Evolutionary conservation across 2,888 invertebrate genomes (phyloP).

Genomic region (Drosophila paracracens): DNA sequence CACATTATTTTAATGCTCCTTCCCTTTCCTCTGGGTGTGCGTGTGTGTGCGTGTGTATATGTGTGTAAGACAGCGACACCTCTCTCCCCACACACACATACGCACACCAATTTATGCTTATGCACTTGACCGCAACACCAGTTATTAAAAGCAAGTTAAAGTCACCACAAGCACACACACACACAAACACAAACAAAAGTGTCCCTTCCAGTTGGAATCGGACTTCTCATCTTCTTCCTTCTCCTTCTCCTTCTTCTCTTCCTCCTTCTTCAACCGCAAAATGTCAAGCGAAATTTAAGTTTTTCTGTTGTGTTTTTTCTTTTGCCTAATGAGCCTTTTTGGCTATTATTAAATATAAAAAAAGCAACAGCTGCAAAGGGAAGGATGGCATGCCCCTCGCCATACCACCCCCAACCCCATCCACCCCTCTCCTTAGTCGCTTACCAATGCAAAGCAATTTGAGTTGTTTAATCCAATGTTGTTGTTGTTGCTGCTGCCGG

Average conservation of each 20-base stretch:
- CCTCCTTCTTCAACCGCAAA: constrained; percentile 45
- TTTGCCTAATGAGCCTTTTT: constrained; percentile 46
- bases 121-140: constrained; percentile 50
- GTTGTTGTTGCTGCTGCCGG: constrained; percentile 35
- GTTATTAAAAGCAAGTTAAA: constrained; percentile 58
- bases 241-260: not conserved
- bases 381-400: not conserved
- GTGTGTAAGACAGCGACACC: constrained; percentile 14
- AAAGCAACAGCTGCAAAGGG: constrained; percentile 41
- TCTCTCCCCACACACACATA: not conserved
- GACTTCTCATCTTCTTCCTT: not conserved
- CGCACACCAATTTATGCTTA: constrained; percentile 13
- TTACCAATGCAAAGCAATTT: constrained; percentile 75
- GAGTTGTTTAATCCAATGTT: constrained; percentile 80
- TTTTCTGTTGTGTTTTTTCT: constrained; percentile 42
- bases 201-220: not conserved
- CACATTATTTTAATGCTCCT: constrained; percentile 8
- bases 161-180: constrained; percentile 34
- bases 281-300: constrained; percentile 39
- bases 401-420: not conserved
- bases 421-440: constrained; percentile 25
- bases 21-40: not conserved
- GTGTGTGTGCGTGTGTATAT: not conserved
- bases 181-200: not conserved
- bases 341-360: constrained; percentile 40